Conservation (phyloP, 2,888 invertebrate genomes). For the Malacosoma neustria region DNA sequence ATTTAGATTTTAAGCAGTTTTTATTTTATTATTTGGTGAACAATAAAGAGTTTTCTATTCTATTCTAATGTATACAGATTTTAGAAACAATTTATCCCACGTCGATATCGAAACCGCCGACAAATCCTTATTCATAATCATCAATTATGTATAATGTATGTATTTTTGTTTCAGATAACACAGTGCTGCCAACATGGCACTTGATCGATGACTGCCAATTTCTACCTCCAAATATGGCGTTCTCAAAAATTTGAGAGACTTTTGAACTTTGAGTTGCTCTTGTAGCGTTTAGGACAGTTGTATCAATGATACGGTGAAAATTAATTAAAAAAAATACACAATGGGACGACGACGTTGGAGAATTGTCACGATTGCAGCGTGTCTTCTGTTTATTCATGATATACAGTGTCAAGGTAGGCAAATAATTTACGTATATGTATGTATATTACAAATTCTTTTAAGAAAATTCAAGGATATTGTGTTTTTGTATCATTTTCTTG, state of each 20-base stretch:
- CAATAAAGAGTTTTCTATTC: too few relatives aligned
- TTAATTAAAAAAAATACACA: constrained; percentile 25
- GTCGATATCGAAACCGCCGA: too few relatives aligned
- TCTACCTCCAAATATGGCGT: constrained; percentile 36
- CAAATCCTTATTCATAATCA: too few relatives aligned
- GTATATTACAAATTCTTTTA: too few relatives aligned
- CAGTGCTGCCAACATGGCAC: constrained; percentile 32
- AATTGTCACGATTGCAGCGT: constrained; percentile 54
- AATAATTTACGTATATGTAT: background rate
- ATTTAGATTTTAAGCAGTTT: too few relatives aligned
- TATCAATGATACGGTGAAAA: constrained; percentile 63
- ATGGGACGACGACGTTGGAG: constrained; percentile 68
- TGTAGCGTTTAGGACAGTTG: constrained; percentile 20
- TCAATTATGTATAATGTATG: too few relatives aligned
- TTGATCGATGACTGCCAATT: constrained; percentile 31
- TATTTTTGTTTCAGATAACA: constrained; percentile 57
- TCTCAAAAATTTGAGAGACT: constrained; percentile 24
- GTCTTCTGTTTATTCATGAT: constrained; percentile 55
- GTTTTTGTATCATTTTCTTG: too few relatives aligned
- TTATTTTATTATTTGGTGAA: too few relatives aligned
- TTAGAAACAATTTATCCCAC: too few relatives aligned
- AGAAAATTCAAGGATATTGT: too few relatives aligned
- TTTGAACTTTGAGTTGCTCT: constrained; percentile 28
- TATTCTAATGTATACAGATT: too few relatives aligned
- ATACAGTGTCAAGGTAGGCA: constrained; percentile 62